phyloP scores from a whole-genome alignment of 2,888 invertebrate genomes.

The Dorcus parallelipipedus region DNA sequence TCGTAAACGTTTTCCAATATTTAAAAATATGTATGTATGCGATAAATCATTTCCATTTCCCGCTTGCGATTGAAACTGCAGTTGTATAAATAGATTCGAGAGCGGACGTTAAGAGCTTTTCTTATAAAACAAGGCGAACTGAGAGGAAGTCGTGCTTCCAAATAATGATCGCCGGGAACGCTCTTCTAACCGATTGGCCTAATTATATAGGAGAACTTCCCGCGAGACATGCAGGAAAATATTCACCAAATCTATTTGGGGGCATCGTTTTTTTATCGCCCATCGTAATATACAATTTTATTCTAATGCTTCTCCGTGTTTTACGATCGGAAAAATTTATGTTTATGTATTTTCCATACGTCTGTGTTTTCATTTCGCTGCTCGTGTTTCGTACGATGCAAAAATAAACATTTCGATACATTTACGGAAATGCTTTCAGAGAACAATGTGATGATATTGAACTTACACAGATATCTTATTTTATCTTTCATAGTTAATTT shows the following conservation, averaged over 20 bases:
- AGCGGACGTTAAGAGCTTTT: too few species aligned
- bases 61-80: too few species aligned
- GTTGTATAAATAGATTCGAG: too few species aligned
- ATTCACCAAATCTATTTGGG: not conserved
- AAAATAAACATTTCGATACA: not conserved
- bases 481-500: too few species aligned
- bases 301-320: not conserved
- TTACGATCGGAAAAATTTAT: constrained; percentile 17
- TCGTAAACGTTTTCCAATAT: too few species aligned
- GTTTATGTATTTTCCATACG: constrained; percentile 13
- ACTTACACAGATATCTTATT: too few species aligned
- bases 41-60: too few species aligned
- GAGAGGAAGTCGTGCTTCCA: constrained; percentile 11
- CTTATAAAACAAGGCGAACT: too few species aligned
- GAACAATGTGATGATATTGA: not conserved
- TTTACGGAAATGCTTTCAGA: constrained; percentile 8
- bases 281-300: too few species aligned
- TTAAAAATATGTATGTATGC: too few species aligned
- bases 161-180: constrained; percentile 28
- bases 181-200: constrained; percentile 30
- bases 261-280: not conserved
- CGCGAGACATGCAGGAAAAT: not conserved
- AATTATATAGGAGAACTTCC: constrained; percentile 20
- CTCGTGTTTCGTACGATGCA: too few species aligned
- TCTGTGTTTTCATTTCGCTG: too few species aligned